phyloP scores from a whole-genome alignment of 1,140 invertebrate genomes.

The Conus betulinus region DNA sequence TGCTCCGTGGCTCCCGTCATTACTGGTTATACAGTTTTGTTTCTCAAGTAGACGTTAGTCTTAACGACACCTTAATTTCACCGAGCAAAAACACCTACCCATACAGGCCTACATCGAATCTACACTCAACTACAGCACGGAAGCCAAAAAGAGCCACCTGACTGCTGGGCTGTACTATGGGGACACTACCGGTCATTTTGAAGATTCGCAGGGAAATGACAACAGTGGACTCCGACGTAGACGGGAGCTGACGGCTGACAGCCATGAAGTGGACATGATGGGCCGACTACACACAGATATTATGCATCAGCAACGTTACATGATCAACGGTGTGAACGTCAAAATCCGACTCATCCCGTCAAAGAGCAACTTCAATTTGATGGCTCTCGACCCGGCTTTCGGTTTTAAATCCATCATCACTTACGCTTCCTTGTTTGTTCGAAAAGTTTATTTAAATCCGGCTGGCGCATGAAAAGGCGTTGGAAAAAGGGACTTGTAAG shows the following conservation, averaged over 20 bases:
- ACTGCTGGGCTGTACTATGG: neutral
- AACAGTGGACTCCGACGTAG: neutral
- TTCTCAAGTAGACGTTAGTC: slow-evolving; percentile 20
- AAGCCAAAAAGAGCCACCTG: neutral
- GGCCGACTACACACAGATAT: slow-evolving; percentile 8
- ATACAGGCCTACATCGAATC: neutral
- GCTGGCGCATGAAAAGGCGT: slow-evolving; percentile 2
- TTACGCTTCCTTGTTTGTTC: slow-evolving; percentile 12
- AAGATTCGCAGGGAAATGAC: neutral
- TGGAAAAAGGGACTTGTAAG: slow-evolving; percentile 29
- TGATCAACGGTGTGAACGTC: slow-evolving; percentile 19
- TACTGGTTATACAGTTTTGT: neutral
- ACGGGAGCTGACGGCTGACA: neutral
- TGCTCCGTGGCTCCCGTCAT: no score
- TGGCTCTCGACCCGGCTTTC: neutral
- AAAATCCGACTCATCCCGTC: neutral
- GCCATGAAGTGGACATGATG: slow-evolving; percentile 10
- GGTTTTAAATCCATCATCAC: neutral
- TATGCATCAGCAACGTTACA: neutral
- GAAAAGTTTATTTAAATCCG: neutral
- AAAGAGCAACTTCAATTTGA: slow-evolving; percentile 11
- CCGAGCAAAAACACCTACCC: slow-evolving; percentile 9
- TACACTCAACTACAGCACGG: neutral
- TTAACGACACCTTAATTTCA: slow-evolving; percentile 16
- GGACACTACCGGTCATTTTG: neutral